These are phyloP conservation scores for Phrynocephalus forsythii DNA, from an alignment of 2,797 vertebrate species.

Conservation along the genomic window DNA sequence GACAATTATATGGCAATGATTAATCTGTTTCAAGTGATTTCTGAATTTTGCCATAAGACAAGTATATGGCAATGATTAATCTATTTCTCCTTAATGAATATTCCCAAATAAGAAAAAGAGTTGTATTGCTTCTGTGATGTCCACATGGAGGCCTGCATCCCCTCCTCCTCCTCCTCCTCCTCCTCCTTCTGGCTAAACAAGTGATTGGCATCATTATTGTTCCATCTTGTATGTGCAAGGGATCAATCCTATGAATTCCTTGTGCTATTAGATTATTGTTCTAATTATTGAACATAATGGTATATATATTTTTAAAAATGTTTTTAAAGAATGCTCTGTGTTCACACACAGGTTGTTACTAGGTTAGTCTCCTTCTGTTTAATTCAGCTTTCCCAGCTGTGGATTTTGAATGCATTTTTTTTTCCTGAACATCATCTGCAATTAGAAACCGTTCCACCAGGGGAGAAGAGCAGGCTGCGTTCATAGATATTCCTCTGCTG, in stretches of 20 bases:
- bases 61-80: too few relatives aligned
- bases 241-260: slow-evolving; percentile 70
- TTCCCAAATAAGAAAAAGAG: not conserved
- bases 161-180: too few relatives aligned
- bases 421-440: slow-evolving; percentile 49
- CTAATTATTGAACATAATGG: slow-evolving; percentile 58
- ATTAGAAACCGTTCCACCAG: slow-evolving; percentile 80
- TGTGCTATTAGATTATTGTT: slow-evolving; percentile 50
- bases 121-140: not conserved
- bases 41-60: too few relatives aligned
- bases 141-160: not conserved
- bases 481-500: slow-evolving; percentile 77
- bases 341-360: slow-evolving; percentile 56
- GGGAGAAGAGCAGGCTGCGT: slow-evolving; percentile 79
- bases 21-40: too few relatives aligned
- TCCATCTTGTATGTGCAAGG: slow-evolving; percentile 22
- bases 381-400: slow-evolving; percentile 66
- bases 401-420: slow-evolving; percentile 65
- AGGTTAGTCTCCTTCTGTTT: slow-evolving; percentile 56
- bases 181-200: not conserved
- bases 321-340: slow-evolving; percentile 57
- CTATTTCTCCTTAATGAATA: too few relatives aligned
- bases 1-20: too few relatives aligned
- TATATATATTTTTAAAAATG: slow-evolving; percentile 46
- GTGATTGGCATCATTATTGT: slow-evolving; percentile 68